Percentiles rank a stretch among this genome's conserved stretches.
phyloP scores from a whole-genome alignment of 2,797 vertebrate species.

The Anniella stebbinsi region DNA sequence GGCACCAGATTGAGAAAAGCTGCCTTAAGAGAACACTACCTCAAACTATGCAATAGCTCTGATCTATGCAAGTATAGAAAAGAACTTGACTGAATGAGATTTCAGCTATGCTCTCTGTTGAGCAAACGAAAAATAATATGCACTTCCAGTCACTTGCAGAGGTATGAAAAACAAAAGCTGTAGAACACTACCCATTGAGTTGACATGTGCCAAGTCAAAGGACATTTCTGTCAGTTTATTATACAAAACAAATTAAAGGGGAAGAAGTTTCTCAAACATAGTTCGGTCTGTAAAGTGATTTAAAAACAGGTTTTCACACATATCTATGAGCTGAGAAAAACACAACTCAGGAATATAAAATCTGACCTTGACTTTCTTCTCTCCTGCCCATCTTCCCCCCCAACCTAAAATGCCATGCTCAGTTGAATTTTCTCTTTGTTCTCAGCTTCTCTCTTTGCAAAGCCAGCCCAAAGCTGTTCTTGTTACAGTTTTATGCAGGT shows the following conservation, averaged over 20 bases:
- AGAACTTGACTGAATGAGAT: background rate
- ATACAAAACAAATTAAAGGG: background rate
- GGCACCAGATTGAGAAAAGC: too few relatives aligned
- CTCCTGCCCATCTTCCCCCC: background rate
- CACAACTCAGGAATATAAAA: background rate
- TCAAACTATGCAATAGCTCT: background rate
- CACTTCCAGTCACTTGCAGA: background rate
- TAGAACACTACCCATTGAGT: background rate
- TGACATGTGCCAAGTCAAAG: background rate
- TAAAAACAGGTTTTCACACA: background rate
- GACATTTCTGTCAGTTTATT: background rate
- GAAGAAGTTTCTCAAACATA: background rate
- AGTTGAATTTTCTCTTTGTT: conserved; percentile 11
- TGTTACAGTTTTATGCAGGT: background rate
- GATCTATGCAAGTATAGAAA: background rate
- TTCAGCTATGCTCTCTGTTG: background rate
- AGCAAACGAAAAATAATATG: background rate
- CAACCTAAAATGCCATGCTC: background rate
- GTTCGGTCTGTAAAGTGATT: background rate
- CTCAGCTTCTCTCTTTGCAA: conserved; percentile 16
- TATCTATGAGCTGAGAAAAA: background rate
- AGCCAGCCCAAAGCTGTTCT: conserved; percentile 12
- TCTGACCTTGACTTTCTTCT: conserved; percentile 10
- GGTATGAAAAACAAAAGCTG: background rate
- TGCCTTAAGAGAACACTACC: background rate